Conservation (phyloP, 1,140 invertebrate species). For the Ceratina calcarata region DNA sequence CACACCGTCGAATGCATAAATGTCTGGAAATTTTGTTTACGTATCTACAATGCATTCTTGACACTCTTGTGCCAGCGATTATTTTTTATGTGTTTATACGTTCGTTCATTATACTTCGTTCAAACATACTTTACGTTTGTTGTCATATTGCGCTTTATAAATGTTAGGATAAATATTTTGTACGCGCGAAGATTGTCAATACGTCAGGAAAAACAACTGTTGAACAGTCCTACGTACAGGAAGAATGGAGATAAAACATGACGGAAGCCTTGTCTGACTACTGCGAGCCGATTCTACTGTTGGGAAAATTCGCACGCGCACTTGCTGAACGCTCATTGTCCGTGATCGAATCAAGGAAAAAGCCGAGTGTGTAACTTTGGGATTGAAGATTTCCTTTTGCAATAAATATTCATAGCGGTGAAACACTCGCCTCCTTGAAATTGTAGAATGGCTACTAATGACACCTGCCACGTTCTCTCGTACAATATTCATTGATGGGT, state of each 20-base stretch:
- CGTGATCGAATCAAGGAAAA: not conserved
- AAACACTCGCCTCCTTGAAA: not conserved
- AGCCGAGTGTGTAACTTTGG: not conserved
- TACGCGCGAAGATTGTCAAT: no score
- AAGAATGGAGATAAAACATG: constrained; percentile 5
- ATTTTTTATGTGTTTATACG: no score
- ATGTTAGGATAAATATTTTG: no score
- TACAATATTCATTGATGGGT: not conserved
- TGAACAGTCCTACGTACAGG: no score
- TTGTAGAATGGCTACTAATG: not conserved
- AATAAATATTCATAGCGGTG: not conserved
- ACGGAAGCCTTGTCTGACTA: constrained; percentile 14
- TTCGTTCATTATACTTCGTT: no score
- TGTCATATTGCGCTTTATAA: no score
- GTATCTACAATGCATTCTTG: no score
- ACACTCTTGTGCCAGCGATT: no score
- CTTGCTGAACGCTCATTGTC: not conserved
- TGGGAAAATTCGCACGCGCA: constrained; percentile 19
- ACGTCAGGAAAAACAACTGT: constrained; percentile 28
- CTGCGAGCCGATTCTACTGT: constrained; percentile 12
- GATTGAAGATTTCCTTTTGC: not conserved
- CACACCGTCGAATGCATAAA: no score
- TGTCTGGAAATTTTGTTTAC: no score
- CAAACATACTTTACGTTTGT: no score
- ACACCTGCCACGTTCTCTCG: not conserved